Evolutionary conservation across 92 coral and sea anemone genomes (phyloP).

Genomic region (Actinernus sp.): DNA sequence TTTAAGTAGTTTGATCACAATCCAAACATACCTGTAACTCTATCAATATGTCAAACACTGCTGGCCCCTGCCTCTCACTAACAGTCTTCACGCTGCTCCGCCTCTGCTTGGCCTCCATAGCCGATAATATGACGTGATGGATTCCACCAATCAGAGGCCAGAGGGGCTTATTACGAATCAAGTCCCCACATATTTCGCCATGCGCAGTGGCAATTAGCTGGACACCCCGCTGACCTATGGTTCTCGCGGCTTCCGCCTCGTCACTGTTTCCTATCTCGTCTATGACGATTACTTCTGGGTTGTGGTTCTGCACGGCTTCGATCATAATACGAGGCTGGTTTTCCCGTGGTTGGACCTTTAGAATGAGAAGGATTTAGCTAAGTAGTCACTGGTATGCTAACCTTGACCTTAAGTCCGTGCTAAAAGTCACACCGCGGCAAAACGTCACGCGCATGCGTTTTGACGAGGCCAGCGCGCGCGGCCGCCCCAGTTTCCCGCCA

Average conservation of each 20-base stretch:
- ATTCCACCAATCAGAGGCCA: conserved; percentile 13
- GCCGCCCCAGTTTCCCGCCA: no score
- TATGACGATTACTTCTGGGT: background rate
- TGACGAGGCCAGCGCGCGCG: no score
- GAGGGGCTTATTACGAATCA: background rate
- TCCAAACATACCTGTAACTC: conserved; percentile 13
- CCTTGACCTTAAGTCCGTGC: no score
- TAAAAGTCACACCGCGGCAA: no score
- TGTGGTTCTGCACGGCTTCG: conserved; percentile 2
- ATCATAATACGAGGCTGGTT: background rate
- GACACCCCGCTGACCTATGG: conserved; percentile 1
- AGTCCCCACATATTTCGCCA: conserved; percentile 1
- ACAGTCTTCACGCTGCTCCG: background rate
- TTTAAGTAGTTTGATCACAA: no score
- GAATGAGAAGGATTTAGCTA: no score
- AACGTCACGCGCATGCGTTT: no score
- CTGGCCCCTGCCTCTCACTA: background rate
- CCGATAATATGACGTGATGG: background rate
- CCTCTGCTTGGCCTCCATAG: background rate
- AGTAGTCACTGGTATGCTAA: no score
- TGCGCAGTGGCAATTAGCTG: conserved; percentile 13
- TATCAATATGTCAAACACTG: conserved; percentile 3
- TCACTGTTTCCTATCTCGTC: background rate
- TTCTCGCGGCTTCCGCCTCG: conserved; percentile 1
- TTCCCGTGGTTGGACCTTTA: conserved; percentile 7